phyloP scores from a whole-genome alignment of 2,888 invertebrate species.

The Augochlorella aurata region DNA sequence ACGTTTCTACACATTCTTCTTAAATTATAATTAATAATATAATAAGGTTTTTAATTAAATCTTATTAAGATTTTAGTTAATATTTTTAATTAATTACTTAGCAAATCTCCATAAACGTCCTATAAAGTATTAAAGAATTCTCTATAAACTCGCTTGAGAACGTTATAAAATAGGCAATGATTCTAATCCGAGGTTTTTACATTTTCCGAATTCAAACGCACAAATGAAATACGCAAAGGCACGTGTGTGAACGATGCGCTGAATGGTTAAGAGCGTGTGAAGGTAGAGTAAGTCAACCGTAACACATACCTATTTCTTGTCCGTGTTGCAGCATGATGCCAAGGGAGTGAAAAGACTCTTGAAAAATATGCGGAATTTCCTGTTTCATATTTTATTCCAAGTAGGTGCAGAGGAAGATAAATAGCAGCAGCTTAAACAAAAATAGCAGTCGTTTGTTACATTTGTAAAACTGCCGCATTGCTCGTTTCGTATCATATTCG shows the following conservation, averaged over 20 bases:
- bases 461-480: neutral
- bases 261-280: neutral
- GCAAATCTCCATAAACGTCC: no score
- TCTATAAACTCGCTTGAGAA: neutral
- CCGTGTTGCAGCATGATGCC: neutral
- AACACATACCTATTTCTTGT: neutral
- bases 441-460: neutral
- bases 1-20: no score
- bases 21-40: no score
- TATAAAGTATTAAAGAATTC: no score
- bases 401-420: neutral
- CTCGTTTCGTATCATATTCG: neutral
- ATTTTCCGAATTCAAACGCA: neutral
- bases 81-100: no score
- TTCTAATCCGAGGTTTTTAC: neutral
- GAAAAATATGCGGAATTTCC: neutral
- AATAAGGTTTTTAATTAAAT: no score
- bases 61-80: no score
- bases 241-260: neutral
- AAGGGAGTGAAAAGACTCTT: neutral
- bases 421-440: neutral
- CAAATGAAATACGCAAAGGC: neutral
- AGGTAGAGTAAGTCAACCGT: neutral
- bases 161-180: neutral
- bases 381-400: conserved; percentile 8